Conservation (phyloP, 2,797 vertebrate genomes). For the Channallabes apus region DNA sequence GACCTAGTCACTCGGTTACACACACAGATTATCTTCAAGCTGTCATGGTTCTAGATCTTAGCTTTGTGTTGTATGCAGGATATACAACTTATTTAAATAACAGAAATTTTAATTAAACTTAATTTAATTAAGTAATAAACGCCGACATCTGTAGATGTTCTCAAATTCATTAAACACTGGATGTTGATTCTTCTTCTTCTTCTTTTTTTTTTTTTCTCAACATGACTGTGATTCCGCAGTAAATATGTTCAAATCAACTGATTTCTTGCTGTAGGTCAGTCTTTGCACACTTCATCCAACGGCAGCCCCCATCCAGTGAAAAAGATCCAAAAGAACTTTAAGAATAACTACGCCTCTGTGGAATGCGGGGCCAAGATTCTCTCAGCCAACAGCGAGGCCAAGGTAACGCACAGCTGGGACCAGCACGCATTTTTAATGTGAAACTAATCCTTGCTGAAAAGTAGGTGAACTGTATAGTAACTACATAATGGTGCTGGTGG, state of each 20-base stretch:
- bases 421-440: neutral
- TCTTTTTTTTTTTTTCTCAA: neutral
- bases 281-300: slow-evolving; percentile 85
- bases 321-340: slow-evolving; percentile 96
- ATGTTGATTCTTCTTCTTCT: neutral
- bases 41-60: neutral
- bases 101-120: too few species aligned
- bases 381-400: slow-evolving; percentile 94
- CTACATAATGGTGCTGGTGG: too few species aligned
- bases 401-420: slow-evolving; percentile 72
- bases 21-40: neutral
- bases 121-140: too few species aligned
- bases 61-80: neutral
- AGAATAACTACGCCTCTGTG: slow-evolving; percentile 97
- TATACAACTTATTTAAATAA: neutral
- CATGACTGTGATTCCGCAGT: neutral
- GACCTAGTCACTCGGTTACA: neutral
- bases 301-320: slow-evolving; percentile 84
- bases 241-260: neutral
- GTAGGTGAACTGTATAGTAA: neutral
- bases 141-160: neutral
- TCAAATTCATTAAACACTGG: neutral
- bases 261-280: slow-evolving; percentile 80
- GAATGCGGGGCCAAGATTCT: slow-evolving; percentile 99
- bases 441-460: neutral